A percentile compares a stretch with the other conserved stretches of the same genome.
These are phyloP conservation scores for Simalia tracyae DNA, from an alignment of 2,797 vertebrate genomes.

Conservation along the genomic window DNA sequence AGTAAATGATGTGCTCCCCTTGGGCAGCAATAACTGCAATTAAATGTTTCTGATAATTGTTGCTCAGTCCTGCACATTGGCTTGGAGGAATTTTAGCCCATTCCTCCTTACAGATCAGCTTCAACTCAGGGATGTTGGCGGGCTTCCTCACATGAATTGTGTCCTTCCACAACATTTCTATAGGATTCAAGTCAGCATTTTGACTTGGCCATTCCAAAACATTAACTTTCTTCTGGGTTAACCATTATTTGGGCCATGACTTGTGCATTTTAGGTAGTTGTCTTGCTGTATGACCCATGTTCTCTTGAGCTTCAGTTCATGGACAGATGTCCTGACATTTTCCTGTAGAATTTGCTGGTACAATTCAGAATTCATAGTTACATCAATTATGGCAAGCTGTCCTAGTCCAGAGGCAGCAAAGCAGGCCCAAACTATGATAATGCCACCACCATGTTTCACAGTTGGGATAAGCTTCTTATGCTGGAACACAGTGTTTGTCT, in stretches of 20 bases:
- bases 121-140: not conserved
- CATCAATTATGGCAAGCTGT: no score
- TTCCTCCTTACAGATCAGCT: not conserved
- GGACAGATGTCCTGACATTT: not conserved
- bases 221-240: not conserved
- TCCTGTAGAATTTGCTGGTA: no score
- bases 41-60: not conserved
- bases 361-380: no score
- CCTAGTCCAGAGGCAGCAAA: not conserved
- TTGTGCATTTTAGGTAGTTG: not conserved
- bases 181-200: not conserved
- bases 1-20: not conserved
- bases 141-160: not conserved
- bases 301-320: not conserved
- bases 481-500: not conserved
- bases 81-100: not conserved
- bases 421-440: not conserved
- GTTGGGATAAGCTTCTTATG: not conserved
- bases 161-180: not conserved
- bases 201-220: not conserved
- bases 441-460: not conserved
- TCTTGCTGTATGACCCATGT: not conserved
- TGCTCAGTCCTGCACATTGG: not conserved
- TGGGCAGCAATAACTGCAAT: not conserved
- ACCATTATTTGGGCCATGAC: not conserved